Evolutionary conservation across 2,797 vertebrate genomes (phyloP).

Genomic region (Microctenopoma steveboyesi): DNA sequence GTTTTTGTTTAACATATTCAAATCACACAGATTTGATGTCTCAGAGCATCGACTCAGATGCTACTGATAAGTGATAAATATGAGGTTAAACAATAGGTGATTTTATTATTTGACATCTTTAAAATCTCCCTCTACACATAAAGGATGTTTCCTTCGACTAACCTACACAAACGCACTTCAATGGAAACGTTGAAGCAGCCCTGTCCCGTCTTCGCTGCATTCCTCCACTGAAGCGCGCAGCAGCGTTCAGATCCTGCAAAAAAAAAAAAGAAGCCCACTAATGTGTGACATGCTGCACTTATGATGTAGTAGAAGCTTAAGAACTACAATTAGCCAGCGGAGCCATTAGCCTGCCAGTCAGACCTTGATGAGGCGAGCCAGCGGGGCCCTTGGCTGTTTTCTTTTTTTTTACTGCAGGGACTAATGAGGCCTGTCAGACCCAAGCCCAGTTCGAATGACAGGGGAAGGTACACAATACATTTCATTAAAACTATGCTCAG

Average conservation of each 20-base stretch:
- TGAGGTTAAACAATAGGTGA: no score
- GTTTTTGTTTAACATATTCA: no score
- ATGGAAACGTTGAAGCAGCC: no score
- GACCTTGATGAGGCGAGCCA: constrained; percentile 18
- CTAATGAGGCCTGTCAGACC: constrained; percentile 46
- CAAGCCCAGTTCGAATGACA: constrained; percentile 13
- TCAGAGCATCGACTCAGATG: no score
- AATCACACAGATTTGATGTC: no score
- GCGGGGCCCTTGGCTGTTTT: constrained; percentile 8
- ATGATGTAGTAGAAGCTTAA: constrained; percentile 21
- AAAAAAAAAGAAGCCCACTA: not conserved
- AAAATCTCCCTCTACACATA: no score
- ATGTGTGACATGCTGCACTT: not conserved
- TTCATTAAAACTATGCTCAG: constrained; percentile 18
- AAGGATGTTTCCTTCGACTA: no score
- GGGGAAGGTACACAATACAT: constrained; percentile 11
- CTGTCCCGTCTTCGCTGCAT: not conserved
- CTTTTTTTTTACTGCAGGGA: constrained; percentile 8
- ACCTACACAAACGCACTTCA: no score
- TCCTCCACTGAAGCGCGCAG: not conserved
- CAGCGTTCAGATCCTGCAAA: not conserved
- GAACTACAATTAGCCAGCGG: constrained; percentile 47
- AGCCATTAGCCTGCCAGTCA: constrained; percentile 55
- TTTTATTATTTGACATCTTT: no score
- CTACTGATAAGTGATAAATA: no score